A percentile compares a stretch with the other conserved stretches of the same genome.
Evolutionary conservation across 2,113 vertebrate species (phyloP).

Genomic region (Cervus canadensis): DNA sequence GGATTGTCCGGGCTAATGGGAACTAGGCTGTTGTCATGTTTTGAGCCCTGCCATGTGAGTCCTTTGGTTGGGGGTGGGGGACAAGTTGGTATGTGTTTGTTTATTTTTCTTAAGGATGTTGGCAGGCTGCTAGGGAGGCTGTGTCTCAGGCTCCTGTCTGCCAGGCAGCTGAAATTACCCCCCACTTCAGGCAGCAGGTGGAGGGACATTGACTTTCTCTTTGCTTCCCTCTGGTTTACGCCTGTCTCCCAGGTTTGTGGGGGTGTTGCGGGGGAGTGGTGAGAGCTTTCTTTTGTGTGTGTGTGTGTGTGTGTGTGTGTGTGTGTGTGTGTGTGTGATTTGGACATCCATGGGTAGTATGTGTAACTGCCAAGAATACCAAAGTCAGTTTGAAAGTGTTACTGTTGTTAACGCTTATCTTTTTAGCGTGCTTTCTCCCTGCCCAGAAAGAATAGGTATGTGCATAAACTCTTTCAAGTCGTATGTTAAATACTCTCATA

Average conservation of each 20-base stretch:
- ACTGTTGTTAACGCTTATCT: conserved; percentile 45
- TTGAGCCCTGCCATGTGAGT: conserved; percentile 56
- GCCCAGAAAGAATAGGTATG: conserved; percentile 45
- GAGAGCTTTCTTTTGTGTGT: background rate
- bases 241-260: conserved; percentile 46
- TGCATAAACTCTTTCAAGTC: conserved; percentile 51
- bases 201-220: conserved; percentile 61
- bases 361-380: conserved; percentile 56
- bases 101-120: conserved; percentile 70
- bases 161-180: conserved; percentile 35
- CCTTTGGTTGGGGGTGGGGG: background rate
- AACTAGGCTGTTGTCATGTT: conserved; percentile 47
- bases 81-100: conserved; percentile 51
- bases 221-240: conserved; percentile 46
- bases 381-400: conserved; percentile 67
- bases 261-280: background rate
- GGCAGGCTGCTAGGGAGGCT: conserved; percentile 51
- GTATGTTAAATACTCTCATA: conserved; percentile 35
- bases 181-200: conserved; percentile 70
- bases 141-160: conserved; percentile 45
- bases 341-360: conserved; percentile 10
- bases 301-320: background rate
- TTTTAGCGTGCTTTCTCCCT: background rate
- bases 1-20: conserved; percentile 51
- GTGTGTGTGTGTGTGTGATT: background rate